phyloP scores from a whole-genome alignment of 2,888 invertebrate species.

The Eumerus sabulonum region DNA sequence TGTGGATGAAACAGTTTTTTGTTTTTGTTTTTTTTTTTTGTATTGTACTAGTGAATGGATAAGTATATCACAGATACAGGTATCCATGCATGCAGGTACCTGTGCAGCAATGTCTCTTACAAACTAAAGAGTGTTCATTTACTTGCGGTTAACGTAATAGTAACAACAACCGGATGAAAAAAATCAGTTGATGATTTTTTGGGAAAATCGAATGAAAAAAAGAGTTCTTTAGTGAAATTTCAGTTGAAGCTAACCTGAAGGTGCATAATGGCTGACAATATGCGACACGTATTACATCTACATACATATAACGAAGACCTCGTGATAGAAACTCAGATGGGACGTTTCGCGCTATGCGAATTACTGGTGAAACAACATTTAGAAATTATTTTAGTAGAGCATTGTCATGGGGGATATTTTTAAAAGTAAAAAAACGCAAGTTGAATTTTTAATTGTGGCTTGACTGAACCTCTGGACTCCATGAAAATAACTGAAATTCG shows the following conservation, averaged over 20 bases:
- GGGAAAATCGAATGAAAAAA: conserved; percentile 1
- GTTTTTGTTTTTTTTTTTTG: conserved; percentile 39
- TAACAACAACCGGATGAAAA: conserved; percentile 12
- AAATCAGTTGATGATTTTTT: conserved; percentile 36
- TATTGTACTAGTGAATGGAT: conserved; percentile 20
- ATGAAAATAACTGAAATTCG: no score
- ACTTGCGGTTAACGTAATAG: conserved; percentile 56
- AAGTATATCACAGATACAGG: conserved; percentile 52
- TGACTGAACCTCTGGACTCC: no score
- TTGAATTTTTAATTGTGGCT: no score
- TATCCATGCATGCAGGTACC: conserved; percentile 12
- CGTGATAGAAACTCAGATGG: not conserved
- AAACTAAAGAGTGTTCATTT: conserved; percentile 36
- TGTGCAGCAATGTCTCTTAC: conserved; percentile 15
- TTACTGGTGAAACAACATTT: no score
- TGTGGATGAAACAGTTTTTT: conserved; percentile 41
- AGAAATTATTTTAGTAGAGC: no score
- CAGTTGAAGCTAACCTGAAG: conserved; percentile 24
- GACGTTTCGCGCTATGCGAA: no score
- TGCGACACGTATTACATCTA: conserved; percentile 56
- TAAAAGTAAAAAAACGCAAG: no score
- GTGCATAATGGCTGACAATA: conserved; percentile 49
- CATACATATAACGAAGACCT: conserved; percentile 39
- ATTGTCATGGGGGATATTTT: no score
- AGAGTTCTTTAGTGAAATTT: conserved; percentile 44